Evolutionary conservation across 2,797 vertebrate genomes (phyloP).

Genomic region (Xenopus petersii): DNA sequence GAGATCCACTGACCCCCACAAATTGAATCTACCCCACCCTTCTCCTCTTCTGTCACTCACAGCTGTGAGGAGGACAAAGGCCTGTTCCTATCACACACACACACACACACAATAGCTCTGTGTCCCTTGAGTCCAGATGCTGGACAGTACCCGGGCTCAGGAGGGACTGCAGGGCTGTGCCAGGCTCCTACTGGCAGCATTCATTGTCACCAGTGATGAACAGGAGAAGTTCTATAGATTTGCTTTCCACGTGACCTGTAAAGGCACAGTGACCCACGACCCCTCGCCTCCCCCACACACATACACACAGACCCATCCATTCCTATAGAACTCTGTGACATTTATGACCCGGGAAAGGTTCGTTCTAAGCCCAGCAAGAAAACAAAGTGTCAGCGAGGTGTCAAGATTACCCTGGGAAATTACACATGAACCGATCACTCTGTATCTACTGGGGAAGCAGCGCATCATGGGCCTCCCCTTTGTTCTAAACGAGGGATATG

Average conservation of each 20-base stretch:
- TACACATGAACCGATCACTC: slow-evolving; percentile 36
- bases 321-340: slow-evolving; percentile 60
- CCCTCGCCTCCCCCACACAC: slow-evolving; percentile 59
- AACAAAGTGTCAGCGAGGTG: slow-evolving; percentile 64
- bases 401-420: slow-evolving; percentile 53
- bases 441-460: neutral
- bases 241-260: slow-evolving; percentile 69
- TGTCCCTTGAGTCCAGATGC: slow-evolving; percentile 69
- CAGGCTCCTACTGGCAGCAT: slow-evolving; percentile 74
- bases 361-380: slow-evolving; percentile 68
- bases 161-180: slow-evolving; percentile 69
- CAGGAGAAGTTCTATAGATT: slow-evolving; percentile 75
- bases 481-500: neutral
- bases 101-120: slow-evolving; percentile 67
- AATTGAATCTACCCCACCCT: slow-evolving; percentile 26
- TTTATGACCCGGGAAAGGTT: slow-evolving; percentile 69
- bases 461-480: neutral
- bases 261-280: slow-evolving; percentile 61
- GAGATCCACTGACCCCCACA: slow-evolving; percentile 30
- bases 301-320: slow-evolving; percentile 59
- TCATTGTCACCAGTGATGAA: slow-evolving; percentile 79
- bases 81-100: slow-evolving; percentile 32
- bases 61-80: slow-evolving; percentile 75
- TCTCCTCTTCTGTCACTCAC: slow-evolving; percentile 56
- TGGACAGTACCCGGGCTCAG: slow-evolving; percentile 65